Conservation (phyloP, 1,140 invertebrate genomes). For the Meteorus sp. region DNA sequence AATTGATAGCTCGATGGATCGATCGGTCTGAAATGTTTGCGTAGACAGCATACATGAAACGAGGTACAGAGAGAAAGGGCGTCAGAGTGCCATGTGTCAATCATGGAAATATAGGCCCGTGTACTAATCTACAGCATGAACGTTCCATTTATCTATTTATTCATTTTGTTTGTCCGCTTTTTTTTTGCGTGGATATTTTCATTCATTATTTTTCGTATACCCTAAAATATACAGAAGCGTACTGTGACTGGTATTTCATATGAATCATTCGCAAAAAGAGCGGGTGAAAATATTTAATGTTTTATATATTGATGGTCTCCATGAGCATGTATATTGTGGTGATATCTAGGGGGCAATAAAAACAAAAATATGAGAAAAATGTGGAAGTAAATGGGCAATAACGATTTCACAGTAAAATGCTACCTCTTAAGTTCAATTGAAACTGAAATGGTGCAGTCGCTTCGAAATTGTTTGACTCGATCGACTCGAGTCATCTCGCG, state of each 20-base stretch:
- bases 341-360: slow-evolving; percentile 11
- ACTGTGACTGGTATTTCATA: neutral
- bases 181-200: neutral
- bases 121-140: no score
- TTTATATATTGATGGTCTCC: no score
- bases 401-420: slow-evolving; percentile 1
- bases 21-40: slow-evolving; percentile 16
- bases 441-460: neutral
- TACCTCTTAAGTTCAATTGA: slow-evolving; percentile 3
- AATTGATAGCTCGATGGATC: slow-evolving; percentile 13
- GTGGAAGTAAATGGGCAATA: slow-evolving; percentile 18
- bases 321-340: no score
- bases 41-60: slow-evolving; percentile 8
- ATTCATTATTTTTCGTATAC: neutral
- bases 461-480: neutral
- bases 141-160: no score
- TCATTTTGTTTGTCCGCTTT: no score
- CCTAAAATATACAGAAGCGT: neutral
- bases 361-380: slow-evolving; percentile 16
- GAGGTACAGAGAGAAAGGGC: neutral
- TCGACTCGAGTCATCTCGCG: neutral
- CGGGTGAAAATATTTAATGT: slow-evolving; percentile 8
- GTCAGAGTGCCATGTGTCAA: neutral
- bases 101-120: neutral
- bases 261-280: neutral